Evolutionary conservation across 1,140 invertebrate species (phyloP).

Genomic region (Heterodera carotae): DNA sequence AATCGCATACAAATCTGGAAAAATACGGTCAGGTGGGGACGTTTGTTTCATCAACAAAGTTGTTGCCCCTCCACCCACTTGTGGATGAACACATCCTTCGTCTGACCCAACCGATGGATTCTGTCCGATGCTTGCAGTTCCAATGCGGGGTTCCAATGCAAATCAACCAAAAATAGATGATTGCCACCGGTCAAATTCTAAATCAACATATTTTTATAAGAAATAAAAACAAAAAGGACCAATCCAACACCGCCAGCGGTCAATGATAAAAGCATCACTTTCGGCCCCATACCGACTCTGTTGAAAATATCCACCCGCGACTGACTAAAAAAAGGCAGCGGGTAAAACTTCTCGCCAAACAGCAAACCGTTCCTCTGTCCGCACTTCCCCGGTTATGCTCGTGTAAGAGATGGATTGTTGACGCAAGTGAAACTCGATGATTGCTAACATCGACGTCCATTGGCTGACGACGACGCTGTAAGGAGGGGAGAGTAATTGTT

Average conservation of each 20-base stretch:
- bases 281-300: slow-evolving; percentile 24
- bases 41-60: too few species aligned
- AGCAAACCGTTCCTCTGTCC: slow-evolving; percentile 42
- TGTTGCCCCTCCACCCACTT: slow-evolving; percentile 73
- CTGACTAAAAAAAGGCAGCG: slow-evolving; percentile 37
- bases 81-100: slow-evolving; percentile 78
- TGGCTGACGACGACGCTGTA: slow-evolving; percentile 49
- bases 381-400: slow-evolving; percentile 43
- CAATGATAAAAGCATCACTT: slow-evolving; percentile 76
- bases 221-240: slow-evolving; percentile 1
- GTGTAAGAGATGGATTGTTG: slow-evolving; percentile 37
- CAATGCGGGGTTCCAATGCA: slow-evolving; percentile 93
- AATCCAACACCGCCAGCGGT: slow-evolving; percentile 86
- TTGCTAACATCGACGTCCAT: slow-evolving; percentile 47
- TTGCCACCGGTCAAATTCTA: slow-evolving; percentile 84
- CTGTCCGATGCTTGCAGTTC: slow-evolving; percentile 88
- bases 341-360: background rate
- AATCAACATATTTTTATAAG: background rate
- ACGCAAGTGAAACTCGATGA: slow-evolving; percentile 45
- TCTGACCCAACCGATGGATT: slow-evolving; percentile 85
- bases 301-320: slow-evolving; percentile 47
- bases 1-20: slow-evolving; percentile 76
- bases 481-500: background rate
- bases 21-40: background rate
- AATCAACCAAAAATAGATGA: slow-evolving; percentile 83